A percentile compares a stretch with the other conserved stretches of the same genome.
Evolutionary conservation across 2,113 vertebrate genomes (phyloP).

Genomic region (Catharus bicknelli): DNA sequence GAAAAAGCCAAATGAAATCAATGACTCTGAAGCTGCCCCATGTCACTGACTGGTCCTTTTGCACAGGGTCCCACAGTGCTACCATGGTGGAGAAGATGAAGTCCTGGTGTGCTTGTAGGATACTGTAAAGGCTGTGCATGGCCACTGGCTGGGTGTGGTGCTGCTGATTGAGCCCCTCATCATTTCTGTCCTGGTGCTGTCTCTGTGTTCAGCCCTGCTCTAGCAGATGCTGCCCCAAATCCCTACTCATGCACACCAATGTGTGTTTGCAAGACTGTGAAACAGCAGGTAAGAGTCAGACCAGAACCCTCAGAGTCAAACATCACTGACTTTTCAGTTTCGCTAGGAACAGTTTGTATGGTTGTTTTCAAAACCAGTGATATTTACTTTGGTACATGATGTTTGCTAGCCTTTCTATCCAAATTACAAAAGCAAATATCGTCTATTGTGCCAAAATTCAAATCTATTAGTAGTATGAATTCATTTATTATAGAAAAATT

Average conservation of each 20-base stretch:
- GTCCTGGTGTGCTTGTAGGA: too few species aligned
- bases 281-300: background rate
- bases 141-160: background rate
- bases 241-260: rapidly evolving
- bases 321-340: background rate
- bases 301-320: background rate
- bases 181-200: background rate
- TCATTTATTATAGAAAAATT: background rate
- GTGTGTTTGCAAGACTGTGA: background rate
- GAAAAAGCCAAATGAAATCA: background rate
- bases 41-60: background rate
- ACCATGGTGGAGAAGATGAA: background rate
- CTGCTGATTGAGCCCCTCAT: background rate
- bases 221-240: background rate
- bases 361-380: background rate
- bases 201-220: background rate
- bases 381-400: background rate
- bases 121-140: background rate
- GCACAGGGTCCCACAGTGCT: background rate
- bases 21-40: background rate
- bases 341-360: background rate
- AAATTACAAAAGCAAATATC: background rate
- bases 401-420: background rate
- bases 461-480: background rate
- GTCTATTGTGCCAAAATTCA: background rate